Percentiles rank a stretch among this genome's conserved stretches.
Conservation (phyloP, 2,888 invertebrate genomes). For the Podabrus alpinus region DNA sequence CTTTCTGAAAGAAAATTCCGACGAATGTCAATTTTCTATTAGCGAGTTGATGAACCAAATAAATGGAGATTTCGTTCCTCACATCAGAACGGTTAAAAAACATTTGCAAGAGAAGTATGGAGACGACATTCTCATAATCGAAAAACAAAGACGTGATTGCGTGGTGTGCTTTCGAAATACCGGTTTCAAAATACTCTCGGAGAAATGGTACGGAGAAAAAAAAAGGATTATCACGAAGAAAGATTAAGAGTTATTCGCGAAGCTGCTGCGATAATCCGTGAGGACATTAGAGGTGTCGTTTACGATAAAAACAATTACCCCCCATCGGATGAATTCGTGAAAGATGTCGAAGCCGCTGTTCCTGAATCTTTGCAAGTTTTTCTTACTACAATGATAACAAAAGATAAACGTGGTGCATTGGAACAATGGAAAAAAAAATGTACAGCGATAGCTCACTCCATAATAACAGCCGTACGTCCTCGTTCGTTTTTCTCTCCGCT, state of each 20-base stretch:
- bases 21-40: no score
- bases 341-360: neutral
- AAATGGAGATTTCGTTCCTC: no score
- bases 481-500: neutral
- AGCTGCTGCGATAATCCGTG: neutral
- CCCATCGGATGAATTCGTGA: conserved; percentile 2
- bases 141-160: no score
- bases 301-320: neutral
- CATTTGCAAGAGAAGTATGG: no score
- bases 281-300: neutral
- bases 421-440: neutral
- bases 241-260: neutral
- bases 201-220: neutral
- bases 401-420: neutral
- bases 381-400: neutral
- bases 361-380: neutral
- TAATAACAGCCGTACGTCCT: neutral
- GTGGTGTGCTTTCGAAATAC: neutral
- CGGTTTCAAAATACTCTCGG: neutral
- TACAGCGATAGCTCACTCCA: neutral
- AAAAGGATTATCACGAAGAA: neutral
- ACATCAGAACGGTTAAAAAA: no score
- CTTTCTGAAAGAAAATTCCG: no score
- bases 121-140: no score
- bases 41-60: no score